Base-by-base conservation (phyloP, 2,797 vertebrate genomes). In the Notoglanidium macrostoma region DNA sequence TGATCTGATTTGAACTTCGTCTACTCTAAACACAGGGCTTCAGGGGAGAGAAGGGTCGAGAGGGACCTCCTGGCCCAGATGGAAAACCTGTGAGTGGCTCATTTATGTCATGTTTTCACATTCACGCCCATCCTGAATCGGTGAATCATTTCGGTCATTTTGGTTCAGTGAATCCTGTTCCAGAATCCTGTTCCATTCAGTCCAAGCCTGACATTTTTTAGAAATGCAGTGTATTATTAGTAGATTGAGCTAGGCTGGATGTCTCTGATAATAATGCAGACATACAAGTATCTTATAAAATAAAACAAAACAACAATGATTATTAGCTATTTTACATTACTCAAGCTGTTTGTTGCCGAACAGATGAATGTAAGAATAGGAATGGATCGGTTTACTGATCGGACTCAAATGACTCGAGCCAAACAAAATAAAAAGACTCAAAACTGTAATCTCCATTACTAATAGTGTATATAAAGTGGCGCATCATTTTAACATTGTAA, bases 11-110 rank as follows among this genome's bases (percentile, higher is more conserved):
- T 19, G 35, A 68, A 19, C 35, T 54, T 26, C 3, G 14, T 32
- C 54, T 79, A 21, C 19, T 1, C 23, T 83, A 6, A 85, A 85
- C 40, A 54, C 51, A 95, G 94, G 94, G 94, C 10, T 88, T 92
- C 61, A 90, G 93, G 49, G 94, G 94, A 29, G 89, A 89, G 76
- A 91, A 90, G 87, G 94, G 94, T 17, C 89, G 92, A 81, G 91
- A 91, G 49, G 94, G 94, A 44, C 89, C 91, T n/a, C 93, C 93
- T n/a, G 94, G 94, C 0, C 90, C 92, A 35, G 93, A 93, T 81
- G 94, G 94, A 70, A 93, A 94, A 88, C 93, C 92, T 90, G 94
- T 95, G 90, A 93, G 94, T 94, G 89, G 40, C 1, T 57, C 29
- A 72, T 40, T 67, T 32, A 29, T 73, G 32, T 88, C 40, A 8